Evolutionary conservation across 2,888 invertebrate genomes (phyloP), one percentile per base, ranked within the genome.

Genomic region (Cartodere bifasciata): DNA sequence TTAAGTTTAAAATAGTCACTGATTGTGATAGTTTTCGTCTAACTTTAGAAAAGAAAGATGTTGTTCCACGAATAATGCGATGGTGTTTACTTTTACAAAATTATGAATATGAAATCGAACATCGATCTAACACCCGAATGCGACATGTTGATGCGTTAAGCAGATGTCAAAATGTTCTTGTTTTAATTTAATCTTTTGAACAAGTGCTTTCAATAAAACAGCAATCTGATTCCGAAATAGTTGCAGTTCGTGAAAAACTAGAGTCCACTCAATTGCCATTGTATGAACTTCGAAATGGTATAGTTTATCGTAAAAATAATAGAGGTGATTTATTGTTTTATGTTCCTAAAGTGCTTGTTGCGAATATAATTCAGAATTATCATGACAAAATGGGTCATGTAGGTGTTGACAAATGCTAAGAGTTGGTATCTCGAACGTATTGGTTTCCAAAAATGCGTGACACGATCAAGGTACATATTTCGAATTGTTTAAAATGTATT

Each of bases 301-400:
- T 36, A 4, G 34, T 36, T 5, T 34, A 30, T 16, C 6, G 15
- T 16, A 37, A 37, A 25, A n/a, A 4, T 15, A 23, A 28, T 16
- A 29, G 31, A 23, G 9, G 15, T 9, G 31, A 30, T 11, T 11
- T 29, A 25, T 13, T 32, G 16, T 37, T 38, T 25, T 33, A 25
- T 32, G 35, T 36, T 10, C 32, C 36, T 7, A 26, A 15, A 9
- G n/a, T 4, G 9, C 36, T 38, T 31, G 35, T 46, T 31, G 22
- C 35, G 4, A 40, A 41, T 23, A 32, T 48, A 4, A 42, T 50
- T n/a, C 32, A 38, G 15, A 31, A 35, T 4, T 38, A 36, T 14
- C 50, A 50, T 36, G 49, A 52, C 23, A 26, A 41, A 12, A 35
- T 46, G 17, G 46, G 47, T 29, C 53, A 53, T 30, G 23, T 47